phyloP scores from a whole-genome alignment of 1,140 invertebrate species.

The Pseudomyrmex gracilis region DNA sequence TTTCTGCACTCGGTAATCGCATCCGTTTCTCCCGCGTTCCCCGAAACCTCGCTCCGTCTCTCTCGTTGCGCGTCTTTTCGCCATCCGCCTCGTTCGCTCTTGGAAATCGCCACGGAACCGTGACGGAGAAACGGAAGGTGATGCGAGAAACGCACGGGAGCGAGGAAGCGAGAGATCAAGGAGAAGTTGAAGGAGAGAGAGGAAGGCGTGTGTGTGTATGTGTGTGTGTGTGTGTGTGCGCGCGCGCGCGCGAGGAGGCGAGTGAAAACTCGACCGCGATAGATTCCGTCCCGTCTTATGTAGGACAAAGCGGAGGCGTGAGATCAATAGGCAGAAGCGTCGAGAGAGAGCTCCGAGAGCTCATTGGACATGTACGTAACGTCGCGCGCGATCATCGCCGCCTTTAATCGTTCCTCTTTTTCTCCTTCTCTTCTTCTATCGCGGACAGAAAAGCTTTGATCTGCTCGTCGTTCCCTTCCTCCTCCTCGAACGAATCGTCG shows the following conservation, averaged over 20 bases:
- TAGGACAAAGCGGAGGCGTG: conserved; percentile 17
- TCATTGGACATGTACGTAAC: too few species aligned
- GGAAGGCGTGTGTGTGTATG: too few species aligned
- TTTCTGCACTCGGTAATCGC: conserved; percentile 63
- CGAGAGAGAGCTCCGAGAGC: not conserved
- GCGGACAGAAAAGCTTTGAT: not conserved
- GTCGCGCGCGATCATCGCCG: not conserved
- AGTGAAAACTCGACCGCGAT: not conserved
- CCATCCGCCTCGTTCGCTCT: conserved; percentile 26
- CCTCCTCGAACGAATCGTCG: too few species aligned
- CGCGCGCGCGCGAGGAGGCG: not conserved
- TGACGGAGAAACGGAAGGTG: conserved; percentile 48
- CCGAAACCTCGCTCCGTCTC: conserved; percentile 7
- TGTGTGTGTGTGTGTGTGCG: too few species aligned
- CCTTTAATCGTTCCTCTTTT: conserved; percentile 18
- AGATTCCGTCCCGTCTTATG: conserved; percentile 29
- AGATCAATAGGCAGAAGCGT: conserved; percentile 26
- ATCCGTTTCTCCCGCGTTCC: conserved; percentile 47
- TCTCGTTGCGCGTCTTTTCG: conserved; percentile 25
- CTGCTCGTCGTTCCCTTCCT: too few species aligned
- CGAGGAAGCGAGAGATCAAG: conserved; percentile 28
- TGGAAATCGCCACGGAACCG: conserved; percentile 51
- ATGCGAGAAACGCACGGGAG: conserved; percentile 8
- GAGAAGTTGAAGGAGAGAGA: not conserved
- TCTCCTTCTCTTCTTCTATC: not conserved